phyloP scores from a whole-genome alignment of 2,888 invertebrate species.

The Hypsopygia costalis region DNA sequence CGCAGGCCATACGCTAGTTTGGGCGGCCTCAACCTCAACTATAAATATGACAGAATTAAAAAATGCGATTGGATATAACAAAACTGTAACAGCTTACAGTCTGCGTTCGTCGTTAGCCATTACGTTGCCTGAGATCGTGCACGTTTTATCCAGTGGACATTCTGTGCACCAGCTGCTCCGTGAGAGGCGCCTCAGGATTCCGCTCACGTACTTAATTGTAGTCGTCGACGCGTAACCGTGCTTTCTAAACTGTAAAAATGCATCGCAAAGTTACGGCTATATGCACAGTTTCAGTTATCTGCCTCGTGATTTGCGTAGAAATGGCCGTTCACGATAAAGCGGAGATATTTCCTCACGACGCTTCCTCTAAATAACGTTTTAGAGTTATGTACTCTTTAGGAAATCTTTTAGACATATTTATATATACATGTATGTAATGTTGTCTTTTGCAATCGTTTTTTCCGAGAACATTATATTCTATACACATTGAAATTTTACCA shows the following conservation, averaged over 20 bases:
- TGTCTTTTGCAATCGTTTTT: too few relatives aligned
- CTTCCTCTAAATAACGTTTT: neutral
- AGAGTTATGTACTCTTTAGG: neutral
- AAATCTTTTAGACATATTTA: neutral
- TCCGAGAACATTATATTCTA: too few relatives aligned
- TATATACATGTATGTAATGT: too few relatives aligned
- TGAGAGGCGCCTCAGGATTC: constrained; percentile 22
- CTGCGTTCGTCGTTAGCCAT: too few relatives aligned
- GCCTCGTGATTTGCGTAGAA: constrained; percentile 4
- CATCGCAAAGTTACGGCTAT: neutral
- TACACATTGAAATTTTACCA: too few relatives aligned
- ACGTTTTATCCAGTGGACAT: neutral
- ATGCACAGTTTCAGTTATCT: constrained; percentile 12
- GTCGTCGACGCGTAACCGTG: constrained; percentile 4
- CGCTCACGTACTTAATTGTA: constrained; percentile 60
- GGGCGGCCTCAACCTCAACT: too few relatives aligned
- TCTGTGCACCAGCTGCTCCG: neutral
- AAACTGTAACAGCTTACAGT: too few relatives aligned
- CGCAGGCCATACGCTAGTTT: too few relatives aligned
- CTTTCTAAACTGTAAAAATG: constrained; percentile 7
- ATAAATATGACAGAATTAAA: too few relatives aligned
- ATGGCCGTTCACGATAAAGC: neutral
- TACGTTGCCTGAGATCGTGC: too few relatives aligned
- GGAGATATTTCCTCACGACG: neutral
- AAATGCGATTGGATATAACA: too few relatives aligned